phyloP scores from a whole-genome alignment of 2,888 invertebrate genomes.

The Cordylochernes scorpioides region DNA sequence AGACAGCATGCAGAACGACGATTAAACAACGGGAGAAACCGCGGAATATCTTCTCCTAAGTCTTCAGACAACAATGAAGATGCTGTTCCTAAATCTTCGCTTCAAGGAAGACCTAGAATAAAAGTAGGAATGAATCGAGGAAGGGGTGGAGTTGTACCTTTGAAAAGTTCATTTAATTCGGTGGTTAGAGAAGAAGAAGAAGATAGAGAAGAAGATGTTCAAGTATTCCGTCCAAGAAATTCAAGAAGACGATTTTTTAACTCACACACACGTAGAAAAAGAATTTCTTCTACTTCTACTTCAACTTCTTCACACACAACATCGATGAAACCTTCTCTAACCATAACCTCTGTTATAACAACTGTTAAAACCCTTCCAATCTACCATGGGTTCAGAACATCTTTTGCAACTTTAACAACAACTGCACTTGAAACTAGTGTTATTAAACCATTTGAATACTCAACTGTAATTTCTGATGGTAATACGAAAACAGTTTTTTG shows the following conservation, averaged over 20 bases:
- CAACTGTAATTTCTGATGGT: slow-evolving; percentile 10
- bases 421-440: slow-evolving; percentile 14
- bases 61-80: slow-evolving; percentile 10
- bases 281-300: slow-evolving; percentile 6
- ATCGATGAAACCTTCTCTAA: slow-evolving; percentile 11
- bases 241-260: slow-evolving; percentile 8
- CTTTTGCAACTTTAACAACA: slow-evolving; percentile 15
- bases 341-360: slow-evolving; percentile 15
- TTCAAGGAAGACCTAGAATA: too few relatives aligned
- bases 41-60: too few relatives aligned
- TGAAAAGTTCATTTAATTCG: slow-evolving; percentile 11
- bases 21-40: slow-evolving; percentile 8
- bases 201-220: slow-evolving; percentile 8
- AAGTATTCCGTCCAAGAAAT: slow-evolving; percentile 3
- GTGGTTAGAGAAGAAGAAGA: slow-evolving; percentile 9
- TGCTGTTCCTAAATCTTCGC: slow-evolving; percentile 8
- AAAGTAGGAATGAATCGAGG: slow-evolving; percentile 9
- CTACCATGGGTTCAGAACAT: slow-evolving; percentile 16
- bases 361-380: slow-evolving; percentile 15
- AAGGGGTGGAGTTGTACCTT: slow-evolving; percentile 4
- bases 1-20: slow-evolving; percentile 6
- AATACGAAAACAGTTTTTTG: slow-evolving; percentile 14
- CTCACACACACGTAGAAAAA: slow-evolving; percentile 6
- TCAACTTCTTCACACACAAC: slow-evolving; percentile 3
- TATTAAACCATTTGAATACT: slow-evolving; percentile 13